Conservation (phyloP, 2,797 vertebrate species). For the Phrynocephalus guinanensis region DNA sequence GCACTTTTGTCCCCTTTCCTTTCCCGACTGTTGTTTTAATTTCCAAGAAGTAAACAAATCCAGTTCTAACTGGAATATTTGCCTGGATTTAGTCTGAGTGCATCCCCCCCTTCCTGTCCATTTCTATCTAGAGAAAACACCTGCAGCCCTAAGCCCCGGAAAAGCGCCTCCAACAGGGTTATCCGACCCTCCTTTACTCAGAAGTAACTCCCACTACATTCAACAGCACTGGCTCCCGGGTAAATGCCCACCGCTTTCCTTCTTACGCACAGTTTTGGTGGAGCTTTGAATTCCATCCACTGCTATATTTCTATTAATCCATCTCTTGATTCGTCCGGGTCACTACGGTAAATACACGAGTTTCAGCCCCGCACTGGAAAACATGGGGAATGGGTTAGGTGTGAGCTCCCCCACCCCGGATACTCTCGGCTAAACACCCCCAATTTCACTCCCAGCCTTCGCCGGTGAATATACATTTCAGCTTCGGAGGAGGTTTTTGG, state of each 20-base stretch:
- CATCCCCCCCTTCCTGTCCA: not conserved
- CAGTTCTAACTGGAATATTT: not conserved
- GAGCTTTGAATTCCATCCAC: not conserved
- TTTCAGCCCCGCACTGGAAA: not conserved
- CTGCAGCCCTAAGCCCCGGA: not conserved
- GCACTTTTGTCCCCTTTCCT: not conserved
- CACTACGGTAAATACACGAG: not conserved
- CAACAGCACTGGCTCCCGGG: not conserved
- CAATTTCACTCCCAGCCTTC: too few species aligned
- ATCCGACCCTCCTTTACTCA: not conserved
- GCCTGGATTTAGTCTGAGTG: not conserved
- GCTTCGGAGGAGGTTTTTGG: too few species aligned
- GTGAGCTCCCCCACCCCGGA: too few species aligned
- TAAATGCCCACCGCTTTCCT: not conserved
- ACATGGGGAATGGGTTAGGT: not conserved
- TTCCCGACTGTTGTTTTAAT: not conserved
- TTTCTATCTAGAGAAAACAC: not conserved
- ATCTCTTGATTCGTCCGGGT: not conserved
- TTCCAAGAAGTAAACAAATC: not conserved
- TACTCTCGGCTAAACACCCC: too few species aligned
- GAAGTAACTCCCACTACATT: not conserved
- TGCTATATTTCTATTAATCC: too few species aligned
- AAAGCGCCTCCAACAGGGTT: rapidly evolving
- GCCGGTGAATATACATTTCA: too few species aligned
- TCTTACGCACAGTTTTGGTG: not conserved